Base-by-base conservation (phyloP, 2,113 vertebrate species). In the Xiphorhynchus elegans region DNA sequence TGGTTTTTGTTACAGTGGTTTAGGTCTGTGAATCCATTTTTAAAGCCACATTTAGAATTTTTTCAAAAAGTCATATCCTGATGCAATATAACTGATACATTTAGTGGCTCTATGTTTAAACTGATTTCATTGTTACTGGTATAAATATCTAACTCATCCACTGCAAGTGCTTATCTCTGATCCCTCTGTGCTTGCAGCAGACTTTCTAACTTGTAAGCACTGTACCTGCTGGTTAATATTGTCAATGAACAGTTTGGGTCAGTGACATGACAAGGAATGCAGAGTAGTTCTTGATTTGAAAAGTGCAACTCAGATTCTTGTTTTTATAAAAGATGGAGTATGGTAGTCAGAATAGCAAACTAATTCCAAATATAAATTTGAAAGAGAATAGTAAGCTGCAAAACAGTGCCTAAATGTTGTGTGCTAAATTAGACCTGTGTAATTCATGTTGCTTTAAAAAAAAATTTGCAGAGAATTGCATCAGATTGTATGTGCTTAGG, bases 341-440 rank as follows among this genome's bases (percentile, higher is more conserved):
- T 40, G 44, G 50, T 44, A 72, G 31, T 68, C n/a, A 31, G 83
- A 84, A 64, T 28, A 84, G 2, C 0, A 68, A 89, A 37, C 53
- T 42, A 17, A 60, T 90, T 92, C 64, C 55, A 58, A 68, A 52
- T 7, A 29, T 25, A 52, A 68, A 53, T 55, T 72, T 52, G 40
- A n/a, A 82, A 81, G 67, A 63, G 53, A 76, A 19, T 16, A 47
- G 39, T 81, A 64, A 91, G 33, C 20, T 39, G 35, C 37, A 64
- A 23, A 85, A n/a, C 52, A 72, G 91, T 95, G 93, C 87, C 95
- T 93, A 79, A 44, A 33, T 46, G 17, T 76, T 68, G 29, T 50
- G 76, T 93, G 72, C 90, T 93, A 72, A 92, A 72, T 70, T 35
- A 78, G 66, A 72, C 49, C n/a, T 58, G 7, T 67, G 76, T 77